phyloP scores from a whole-genome alignment of 2,797 vertebrate genomes.

The Dicrostonyx torquatus region DNA sequence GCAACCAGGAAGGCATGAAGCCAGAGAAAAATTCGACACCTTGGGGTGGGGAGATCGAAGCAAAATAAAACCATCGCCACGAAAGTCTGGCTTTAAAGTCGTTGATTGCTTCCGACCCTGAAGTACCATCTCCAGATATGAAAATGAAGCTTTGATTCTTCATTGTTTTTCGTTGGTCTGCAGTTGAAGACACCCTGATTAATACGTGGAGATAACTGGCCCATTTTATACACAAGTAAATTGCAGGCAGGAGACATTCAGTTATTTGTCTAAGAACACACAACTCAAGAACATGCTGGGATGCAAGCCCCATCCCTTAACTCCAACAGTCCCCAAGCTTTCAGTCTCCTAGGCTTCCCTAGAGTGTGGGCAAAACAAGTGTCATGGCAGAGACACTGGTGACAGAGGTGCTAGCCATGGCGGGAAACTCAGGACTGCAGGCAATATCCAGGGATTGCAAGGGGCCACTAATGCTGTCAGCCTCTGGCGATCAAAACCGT shows the following conservation, averaged over 20 bases:
- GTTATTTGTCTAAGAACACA: not conserved
- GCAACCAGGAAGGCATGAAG: not conserved
- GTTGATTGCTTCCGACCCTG: not conserved
- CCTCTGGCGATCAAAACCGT: not conserved
- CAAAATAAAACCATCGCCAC: not conserved
- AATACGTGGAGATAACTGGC: not conserved
- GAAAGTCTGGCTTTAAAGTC: not conserved
- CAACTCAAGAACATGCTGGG: not conserved
- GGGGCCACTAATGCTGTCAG: not conserved
- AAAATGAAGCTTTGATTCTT: not conserved
- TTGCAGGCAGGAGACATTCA: not conserved
- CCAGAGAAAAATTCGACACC: not conserved
- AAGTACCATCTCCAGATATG: not conserved
- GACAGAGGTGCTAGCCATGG: not conserved
- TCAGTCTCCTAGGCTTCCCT: not conserved
- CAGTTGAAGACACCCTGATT: not conserved
- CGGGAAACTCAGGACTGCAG: no score
- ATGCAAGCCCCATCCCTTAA: not conserved
- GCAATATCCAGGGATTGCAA: not conserved
- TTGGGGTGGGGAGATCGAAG: not conserved
- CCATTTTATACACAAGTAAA: not conserved
- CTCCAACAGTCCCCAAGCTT: not conserved
- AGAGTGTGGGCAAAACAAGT: not conserved
- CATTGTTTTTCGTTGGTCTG: not conserved
- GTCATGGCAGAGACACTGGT: not conserved